Evolutionary conservation across 2,113 vertebrate species (phyloP).

Genomic region (Isichthys henryi): DNA sequence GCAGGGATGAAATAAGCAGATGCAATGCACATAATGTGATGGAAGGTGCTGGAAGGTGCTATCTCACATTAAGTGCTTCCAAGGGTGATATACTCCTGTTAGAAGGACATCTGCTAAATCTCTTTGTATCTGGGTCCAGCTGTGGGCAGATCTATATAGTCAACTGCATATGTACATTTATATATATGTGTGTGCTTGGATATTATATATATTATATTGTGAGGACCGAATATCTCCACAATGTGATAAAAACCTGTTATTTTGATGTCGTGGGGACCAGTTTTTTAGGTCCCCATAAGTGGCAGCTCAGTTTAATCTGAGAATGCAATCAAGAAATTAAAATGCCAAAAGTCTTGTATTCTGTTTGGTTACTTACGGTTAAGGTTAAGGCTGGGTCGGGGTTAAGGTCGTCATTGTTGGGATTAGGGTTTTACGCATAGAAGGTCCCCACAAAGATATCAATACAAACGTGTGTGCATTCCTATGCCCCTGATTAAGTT

Average conservation of each 20-base stretch:
- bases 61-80: not conserved
- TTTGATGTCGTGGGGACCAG: not conserved
- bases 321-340: too few relatives aligned
- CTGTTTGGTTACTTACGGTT: not conserved
- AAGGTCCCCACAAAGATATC: not conserved
- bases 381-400: not conserved
- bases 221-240: not conserved
- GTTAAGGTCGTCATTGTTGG: not conserved
- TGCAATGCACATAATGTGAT: slow-evolving; percentile 2
- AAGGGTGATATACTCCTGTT: not conserved
- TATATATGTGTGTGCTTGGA: not conserved
- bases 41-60: not conserved
- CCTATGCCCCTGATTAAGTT: not conserved
- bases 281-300: too few relatives aligned
- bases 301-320: too few relatives aligned
- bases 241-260: not conserved
- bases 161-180: not conserved
- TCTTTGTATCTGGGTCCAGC: not conserved
- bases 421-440: not conserved
- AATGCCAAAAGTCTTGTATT: not conserved
- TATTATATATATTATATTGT: not conserved
- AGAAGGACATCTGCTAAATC: not conserved
- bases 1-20: not conserved
- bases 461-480: not conserved
- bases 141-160: not conserved